Conservation (phyloP, 1,140 invertebrate genomes). For the Micrasema minimum region DNA sequence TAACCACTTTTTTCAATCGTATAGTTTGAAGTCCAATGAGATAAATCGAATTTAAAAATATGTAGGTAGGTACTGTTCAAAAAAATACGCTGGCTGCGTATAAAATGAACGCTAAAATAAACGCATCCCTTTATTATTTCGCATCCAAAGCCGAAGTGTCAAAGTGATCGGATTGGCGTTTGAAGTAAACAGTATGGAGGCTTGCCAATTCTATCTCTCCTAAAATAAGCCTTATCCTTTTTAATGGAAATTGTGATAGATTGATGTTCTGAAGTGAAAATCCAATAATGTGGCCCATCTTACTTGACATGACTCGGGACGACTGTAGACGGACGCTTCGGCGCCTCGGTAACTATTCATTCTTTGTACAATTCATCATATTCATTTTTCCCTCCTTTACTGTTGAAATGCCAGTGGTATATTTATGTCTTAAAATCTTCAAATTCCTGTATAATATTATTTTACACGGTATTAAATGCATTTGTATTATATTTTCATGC, state of each 20-base stretch:
- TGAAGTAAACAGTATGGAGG: slow-evolving; percentile 69
- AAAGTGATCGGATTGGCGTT: slow-evolving; percentile 67
- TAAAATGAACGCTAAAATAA: slow-evolving; percentile 56
- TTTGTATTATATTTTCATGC: slow-evolving; percentile 54
- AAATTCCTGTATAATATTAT: slow-evolving; percentile 19
- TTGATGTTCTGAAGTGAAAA: slow-evolving; percentile 56
- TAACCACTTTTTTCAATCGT: no score
- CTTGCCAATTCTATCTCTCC: slow-evolving; percentile 64
- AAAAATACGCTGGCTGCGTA: slow-evolving; percentile 27
- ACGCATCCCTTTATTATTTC: slow-evolving; percentile 59
- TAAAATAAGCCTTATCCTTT: slow-evolving; percentile 65
- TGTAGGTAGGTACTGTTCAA: slow-evolving; percentile 15
- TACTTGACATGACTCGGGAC: slow-evolving; percentile 71
- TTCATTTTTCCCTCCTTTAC: slow-evolving; percentile 64
- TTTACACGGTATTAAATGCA: slow-evolving; percentile 53
- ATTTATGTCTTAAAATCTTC: slow-evolving; percentile 42
- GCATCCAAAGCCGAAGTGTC: slow-evolving; percentile 62
- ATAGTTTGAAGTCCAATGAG: no score
- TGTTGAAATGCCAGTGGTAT: slow-evolving; percentile 28
- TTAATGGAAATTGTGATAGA: slow-evolving; percentile 59
- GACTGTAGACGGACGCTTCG: slow-evolving; percentile 88
- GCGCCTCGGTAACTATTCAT: slow-evolving; percentile 75
- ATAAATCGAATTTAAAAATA: no score
- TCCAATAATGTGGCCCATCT: slow-evolving; percentile 64
- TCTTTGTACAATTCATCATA: slow-evolving; percentile 57